phyloP scores from a whole-genome alignment of 30 jellyfish, hydroid and myxozoan species.

The Aurelia aurita region DNA sequence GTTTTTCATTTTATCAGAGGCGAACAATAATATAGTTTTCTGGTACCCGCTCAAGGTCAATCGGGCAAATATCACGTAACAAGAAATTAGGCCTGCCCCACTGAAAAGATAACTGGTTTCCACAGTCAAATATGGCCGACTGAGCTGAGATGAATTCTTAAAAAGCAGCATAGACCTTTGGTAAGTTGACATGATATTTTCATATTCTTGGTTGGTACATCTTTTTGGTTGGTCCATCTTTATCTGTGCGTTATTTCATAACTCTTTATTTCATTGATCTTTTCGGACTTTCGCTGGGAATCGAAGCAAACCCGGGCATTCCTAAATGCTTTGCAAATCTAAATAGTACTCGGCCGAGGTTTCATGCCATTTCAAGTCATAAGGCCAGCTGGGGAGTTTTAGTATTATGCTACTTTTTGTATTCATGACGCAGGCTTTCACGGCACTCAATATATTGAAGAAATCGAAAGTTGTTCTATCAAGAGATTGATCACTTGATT shows the following conservation, averaged over 20 bases:
- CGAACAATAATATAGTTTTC: neutral
- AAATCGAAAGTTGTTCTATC: too few relatives aligned
- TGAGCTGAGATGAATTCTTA: neutral
- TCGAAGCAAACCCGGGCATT: too few relatives aligned
- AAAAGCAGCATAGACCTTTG: neutral
- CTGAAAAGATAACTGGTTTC: conserved; percentile 19
- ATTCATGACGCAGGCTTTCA: too few relatives aligned
- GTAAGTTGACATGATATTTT: neutral
- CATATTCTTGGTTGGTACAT: neutral
- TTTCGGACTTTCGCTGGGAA: neutral
- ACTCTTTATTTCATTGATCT: neutral
- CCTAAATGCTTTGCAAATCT: too few relatives aligned
- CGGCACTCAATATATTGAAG: too few relatives aligned
- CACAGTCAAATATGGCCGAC: neutral
- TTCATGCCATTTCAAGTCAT: too few relatives aligned
- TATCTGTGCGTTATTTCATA: neutral
- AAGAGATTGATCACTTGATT: too few relatives aligned
- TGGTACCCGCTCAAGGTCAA: conserved; percentile 64
- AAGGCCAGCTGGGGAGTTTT: too few relatives aligned
- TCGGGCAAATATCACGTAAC: conserved; percentile 39
- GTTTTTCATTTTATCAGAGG: too few relatives aligned
- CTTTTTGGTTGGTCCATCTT: neutral
- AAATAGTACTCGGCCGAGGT: too few relatives aligned
- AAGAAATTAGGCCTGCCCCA: neutral
- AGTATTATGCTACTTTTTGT: too few relatives aligned